Conservation (phyloP, 2,797 vertebrate species). For the Streptopelia turtur region DNA sequence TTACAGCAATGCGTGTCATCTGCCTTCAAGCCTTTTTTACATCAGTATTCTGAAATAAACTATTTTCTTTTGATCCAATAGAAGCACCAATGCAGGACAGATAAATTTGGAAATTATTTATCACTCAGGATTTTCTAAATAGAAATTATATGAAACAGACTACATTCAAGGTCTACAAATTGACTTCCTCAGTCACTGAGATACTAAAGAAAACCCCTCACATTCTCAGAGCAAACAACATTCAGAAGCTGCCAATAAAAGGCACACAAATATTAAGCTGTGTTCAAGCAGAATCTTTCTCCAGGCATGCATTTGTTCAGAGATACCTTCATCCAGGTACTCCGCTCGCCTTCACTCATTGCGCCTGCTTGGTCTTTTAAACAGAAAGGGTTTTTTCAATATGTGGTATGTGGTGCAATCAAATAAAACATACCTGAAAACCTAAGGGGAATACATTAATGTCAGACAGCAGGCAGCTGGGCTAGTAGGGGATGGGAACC, state of each 20-base stretch:
- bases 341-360: neutral
- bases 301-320: neutral
- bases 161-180: neutral
- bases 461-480: neutral
- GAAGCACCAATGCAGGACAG: constrained; percentile 32
- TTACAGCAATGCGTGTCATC: neutral
- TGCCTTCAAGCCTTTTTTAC: constrained; percentile 18
- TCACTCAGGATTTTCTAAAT: neutral
- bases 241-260: neutral
- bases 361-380: neutral
- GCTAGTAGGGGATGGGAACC: neutral
- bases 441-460: neutral
- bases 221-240: neutral
- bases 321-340: neutral
- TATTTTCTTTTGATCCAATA: constrained; percentile 61
- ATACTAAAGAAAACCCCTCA: neutral
- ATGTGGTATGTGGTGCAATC: neutral
- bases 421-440: neutral
- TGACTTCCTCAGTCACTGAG: neutral
- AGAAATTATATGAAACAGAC: constrained; percentile 30
- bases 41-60: constrained; percentile 18
- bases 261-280: neutral
- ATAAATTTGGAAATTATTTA: constrained; percentile 52
- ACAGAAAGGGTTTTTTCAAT: neutral
- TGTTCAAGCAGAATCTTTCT: neutral